Evolutionary conservation across 2,797 vertebrate genomes (phyloP).

Genomic region (Columba guinea): DNA sequence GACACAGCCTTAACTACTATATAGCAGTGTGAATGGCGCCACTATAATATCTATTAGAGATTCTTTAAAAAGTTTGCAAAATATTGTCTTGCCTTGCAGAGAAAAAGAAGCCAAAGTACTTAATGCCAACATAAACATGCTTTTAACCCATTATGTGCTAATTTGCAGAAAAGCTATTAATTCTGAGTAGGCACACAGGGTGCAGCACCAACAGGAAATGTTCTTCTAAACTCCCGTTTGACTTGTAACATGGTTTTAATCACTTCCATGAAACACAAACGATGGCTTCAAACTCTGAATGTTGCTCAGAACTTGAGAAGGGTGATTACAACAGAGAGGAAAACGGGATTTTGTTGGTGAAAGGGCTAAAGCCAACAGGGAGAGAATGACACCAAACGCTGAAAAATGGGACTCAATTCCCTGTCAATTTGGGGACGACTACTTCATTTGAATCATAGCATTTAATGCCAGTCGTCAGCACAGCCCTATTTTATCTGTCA

Average conservation of each 20-base stretch:
- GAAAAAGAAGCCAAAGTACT: constrained; percentile 68
- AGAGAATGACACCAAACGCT: neutral
- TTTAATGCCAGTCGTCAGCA: neutral
- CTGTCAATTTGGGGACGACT: neutral
- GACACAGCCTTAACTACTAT: constrained; percentile 75
- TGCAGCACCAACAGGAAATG: constrained; percentile 71
- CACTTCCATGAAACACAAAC: constrained; percentile 75
- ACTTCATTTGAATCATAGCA: neutral
- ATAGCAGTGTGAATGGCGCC: constrained; percentile 76
- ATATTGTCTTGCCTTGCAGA: constrained; percentile 74
- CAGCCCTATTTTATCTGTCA: neutral
- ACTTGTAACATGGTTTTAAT: constrained; percentile 78
- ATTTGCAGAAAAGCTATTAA: constrained; percentile 80
- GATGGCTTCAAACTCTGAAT: constrained; percentile 48
- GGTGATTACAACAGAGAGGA: constrained; percentile 48
- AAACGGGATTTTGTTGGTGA: constrained; percentile 47
- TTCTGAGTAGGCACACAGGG: constrained; percentile 60
- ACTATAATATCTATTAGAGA: constrained; percentile 78
- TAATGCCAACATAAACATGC: constrained; percentile 81
- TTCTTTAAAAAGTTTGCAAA: constrained; percentile 78
- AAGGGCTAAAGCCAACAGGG: neutral
- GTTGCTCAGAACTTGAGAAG: constrained; percentile 65
- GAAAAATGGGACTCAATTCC: neutral
- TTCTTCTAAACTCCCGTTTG: constrained; percentile 72
- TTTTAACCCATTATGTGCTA: constrained; percentile 82